Percentiles rank a stretch among this genome's conserved stretches.
Conservation (phyloP, 2,113 vertebrate species). For the Cheirogaleus medius region DNA sequence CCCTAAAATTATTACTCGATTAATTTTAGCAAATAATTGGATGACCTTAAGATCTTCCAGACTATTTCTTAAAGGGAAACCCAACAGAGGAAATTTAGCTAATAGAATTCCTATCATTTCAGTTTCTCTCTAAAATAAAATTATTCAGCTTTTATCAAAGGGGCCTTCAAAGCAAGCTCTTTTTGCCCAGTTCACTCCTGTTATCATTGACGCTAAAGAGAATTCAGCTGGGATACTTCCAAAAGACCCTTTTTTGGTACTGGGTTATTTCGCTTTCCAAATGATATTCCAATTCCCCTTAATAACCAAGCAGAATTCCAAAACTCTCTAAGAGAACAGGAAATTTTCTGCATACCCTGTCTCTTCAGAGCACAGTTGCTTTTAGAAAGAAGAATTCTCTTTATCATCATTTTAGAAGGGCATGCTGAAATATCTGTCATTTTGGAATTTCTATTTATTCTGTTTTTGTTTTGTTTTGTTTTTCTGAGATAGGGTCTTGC, state of each 20-base stretch:
- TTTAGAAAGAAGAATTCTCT: background rate
- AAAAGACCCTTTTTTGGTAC: background rate
- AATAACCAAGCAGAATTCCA: background rate
- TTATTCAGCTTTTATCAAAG: background rate
- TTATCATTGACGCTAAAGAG: background rate
- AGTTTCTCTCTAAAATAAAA: background rate
- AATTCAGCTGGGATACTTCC: background rate
- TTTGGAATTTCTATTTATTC: background rate
- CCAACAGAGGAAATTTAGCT: background rate
- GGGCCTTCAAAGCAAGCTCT: background rate
- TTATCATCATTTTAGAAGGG: background rate
- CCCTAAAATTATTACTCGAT: background rate
- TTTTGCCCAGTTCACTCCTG: background rate
- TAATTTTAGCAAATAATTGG: background rate
- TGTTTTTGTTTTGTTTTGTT: no score
- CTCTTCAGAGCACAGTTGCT: background rate
- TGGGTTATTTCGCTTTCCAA: background rate
- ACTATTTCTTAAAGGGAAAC: background rate
- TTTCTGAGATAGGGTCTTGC: no score
- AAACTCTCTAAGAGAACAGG: background rate
- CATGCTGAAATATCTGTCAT: background rate
- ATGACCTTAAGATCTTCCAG: slow-evolving; percentile 1
- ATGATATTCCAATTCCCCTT: background rate
- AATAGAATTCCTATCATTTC: background rate
- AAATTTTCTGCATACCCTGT: background rate